Percentiles rank a stretch among this genome's conserved stretches.
These are phyloP conservation scores for Sylvilagus floridanus DNA, from an alignment of 2,797 vertebrate genomes.

Conservation along the genomic window DNA sequence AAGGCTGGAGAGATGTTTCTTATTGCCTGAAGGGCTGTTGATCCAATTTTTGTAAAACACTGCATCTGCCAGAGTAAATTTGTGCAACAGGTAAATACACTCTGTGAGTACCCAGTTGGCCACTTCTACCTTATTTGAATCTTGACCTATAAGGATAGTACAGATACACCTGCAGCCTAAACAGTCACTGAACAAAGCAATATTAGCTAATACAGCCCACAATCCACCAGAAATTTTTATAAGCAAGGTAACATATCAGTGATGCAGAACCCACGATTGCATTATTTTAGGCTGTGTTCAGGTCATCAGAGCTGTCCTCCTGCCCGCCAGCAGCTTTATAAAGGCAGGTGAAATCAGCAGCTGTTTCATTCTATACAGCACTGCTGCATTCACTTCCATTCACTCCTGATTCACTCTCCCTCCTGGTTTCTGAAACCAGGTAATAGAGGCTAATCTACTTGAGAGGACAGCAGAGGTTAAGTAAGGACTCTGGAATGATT, in stretches of 20 bases:
- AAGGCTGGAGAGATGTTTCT: not conserved
- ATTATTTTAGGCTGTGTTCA: not conserved
- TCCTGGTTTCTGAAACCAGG: not conserved
- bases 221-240: not conserved
- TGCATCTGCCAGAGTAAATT: not conserved
- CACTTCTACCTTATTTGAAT: slow-evolving; percentile 6
- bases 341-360: not conserved
- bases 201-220: not conserved
- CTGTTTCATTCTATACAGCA: not conserved
- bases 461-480: slow-evolving; percentile 40
- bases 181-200: not conserved
- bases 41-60: slow-evolving; percentile 1
- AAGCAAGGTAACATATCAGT: not conserved
- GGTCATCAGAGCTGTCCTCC: not conserved
- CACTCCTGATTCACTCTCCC: not conserved
- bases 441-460: slow-evolving; percentile 35
- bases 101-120: not conserved
- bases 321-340: not conserved
- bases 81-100: not conserved
- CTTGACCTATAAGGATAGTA: not conserved
- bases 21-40: not conserved
- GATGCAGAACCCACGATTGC: not conserved
- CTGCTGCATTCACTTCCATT: not conserved
- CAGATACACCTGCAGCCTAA: not conserved
- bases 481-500: slow-evolving; percentile 58